These are phyloP conservation scores for Sebastes hubbsi DNA, from an alignment of 2,797 vertebrate species.

Conservation along the genomic window DNA sequence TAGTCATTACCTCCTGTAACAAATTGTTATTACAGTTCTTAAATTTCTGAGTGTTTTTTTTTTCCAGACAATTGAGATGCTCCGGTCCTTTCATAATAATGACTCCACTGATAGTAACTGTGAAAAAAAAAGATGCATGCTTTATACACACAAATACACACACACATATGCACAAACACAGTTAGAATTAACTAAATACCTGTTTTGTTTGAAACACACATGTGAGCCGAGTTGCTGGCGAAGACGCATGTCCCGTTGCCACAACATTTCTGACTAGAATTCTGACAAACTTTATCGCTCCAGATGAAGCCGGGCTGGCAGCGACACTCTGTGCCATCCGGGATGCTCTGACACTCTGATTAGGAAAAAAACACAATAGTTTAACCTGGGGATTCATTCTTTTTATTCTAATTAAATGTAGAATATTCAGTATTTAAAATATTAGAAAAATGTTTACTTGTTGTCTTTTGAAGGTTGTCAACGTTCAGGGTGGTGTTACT, in stretches of 20 bases:
- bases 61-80: accelerated
- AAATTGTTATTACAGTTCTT: accelerated
- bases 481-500: accelerated
- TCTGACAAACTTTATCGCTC: conserved; percentile 22
- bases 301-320: not conserved
- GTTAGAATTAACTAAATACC: conserved; percentile 46
- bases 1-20: not conserved
- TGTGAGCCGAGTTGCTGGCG: accelerated
- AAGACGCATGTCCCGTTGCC: accelerated
- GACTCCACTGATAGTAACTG: conserved; percentile 60
- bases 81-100: accelerated
- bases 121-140: not conserved
- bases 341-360: conserved; percentile 36
- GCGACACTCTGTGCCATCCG: accelerated
- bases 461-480: not conserved
- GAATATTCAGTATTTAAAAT: not conserved
- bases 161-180: not conserved
- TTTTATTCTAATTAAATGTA: not conserved
- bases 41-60: accelerated
- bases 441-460: conserved; percentile 56
- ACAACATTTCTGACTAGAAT: not conserved
- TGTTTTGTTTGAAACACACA: conserved; percentile 40
- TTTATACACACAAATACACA: not conserved
- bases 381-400: not conserved
- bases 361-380: not conserved